Evolutionary conservation across 2,888 invertebrate genomes (phyloP), one percentile per base, ranked within the genome.

Genomic region (Bugula neritina): DNA sequence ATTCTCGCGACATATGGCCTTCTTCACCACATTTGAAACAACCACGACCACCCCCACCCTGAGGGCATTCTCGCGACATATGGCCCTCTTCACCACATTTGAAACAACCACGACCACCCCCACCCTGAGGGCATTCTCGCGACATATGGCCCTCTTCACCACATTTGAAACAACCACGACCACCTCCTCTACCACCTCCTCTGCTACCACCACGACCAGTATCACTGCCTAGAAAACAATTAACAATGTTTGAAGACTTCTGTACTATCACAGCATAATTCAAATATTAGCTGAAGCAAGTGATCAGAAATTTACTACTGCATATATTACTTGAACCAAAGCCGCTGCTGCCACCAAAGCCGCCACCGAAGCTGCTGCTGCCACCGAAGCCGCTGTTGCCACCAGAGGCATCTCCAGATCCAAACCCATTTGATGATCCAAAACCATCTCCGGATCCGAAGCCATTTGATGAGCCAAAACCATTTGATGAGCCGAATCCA

Each of bases 21-120:
- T 76, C 77, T 73, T 80, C 78, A 35, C 79, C 78, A 75, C 81
- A 81, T 72, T 81, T 80, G 73, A 74, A 77, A 72, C 80, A 81
- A 0, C 77, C 77, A 73, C 74, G 25, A 5, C 27, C 27, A 3
- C 57, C 57, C 5, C 57, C 57, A 13, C 57, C 57, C 13, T 43
- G 43, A 5, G 17, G 17, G 17, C 43, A 43, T 43, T 43, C 17
- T 43, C 43, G 17, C 43, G 17, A 17, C 43, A 43, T 43, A 43
- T 5, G 17, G n/a, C n/a, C n/a, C n/a, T n/a, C n/a, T n/a, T n/a
- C n/a, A 43, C 10, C 43, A 43, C 17, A 43, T 10, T 43, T 43
- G 17, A 5, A 43, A 5, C 17, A 43, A 5, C 17, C 43, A 43
- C 43, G 5, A 17, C 43, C 43, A 5, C 43, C 43, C 17, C 43